Base-by-base conservation (phyloP, 2,888 invertebrate genomes). In the Tetranychus truncatus region DNA sequence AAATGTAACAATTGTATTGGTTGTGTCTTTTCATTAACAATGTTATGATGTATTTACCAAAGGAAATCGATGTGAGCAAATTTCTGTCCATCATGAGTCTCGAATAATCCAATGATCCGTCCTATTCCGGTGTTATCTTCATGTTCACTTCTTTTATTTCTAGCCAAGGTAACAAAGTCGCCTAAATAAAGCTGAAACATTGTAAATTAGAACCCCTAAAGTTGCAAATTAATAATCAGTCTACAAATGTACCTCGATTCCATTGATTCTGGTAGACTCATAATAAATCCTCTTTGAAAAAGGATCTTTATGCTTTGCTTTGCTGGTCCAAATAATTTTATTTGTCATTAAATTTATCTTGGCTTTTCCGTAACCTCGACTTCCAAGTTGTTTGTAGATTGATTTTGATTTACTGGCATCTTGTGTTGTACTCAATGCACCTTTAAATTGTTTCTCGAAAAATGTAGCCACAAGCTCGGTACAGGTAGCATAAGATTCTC, bases 401-500 rank as follows among this genome's bases (percentile, higher is more conserved):
- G 44, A 11, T 72, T 44, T n/a, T 44, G 44, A 34, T 72, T 72
- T n/a, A 45, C 15, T 46, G 20, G 21, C 2, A 69, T 73, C 65
- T 9, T 34, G 9, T 11, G 71, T 55, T n/a, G 55, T 45, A 34
- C 66, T 74, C 21, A 76, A 69, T 6, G 71, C 76, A 34, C 74
- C 76, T 66, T 72, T 82, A 80, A 92, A 92, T 81, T 91, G 88
- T 77, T 86, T 87, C 83, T 91, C 91, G 81, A 92, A 91, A 75
- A 91, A 88, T 80, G 88, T 86, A 74, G 86, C 84, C 0, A 92
- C 91, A 11, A 91, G 84, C 46, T 88, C 87, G 6, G 92, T 92
- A 0, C 90, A 90, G 0, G 90, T 89, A 0, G 91, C 91, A 83
- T 88, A 89, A 0, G 88, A 88, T 86, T 88, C 88, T 9, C 85